These are phyloP conservation scores for Erpobdella octoculata DNA, from an alignment of 2,888 invertebrate species.

Conservation along the genomic window DNA sequence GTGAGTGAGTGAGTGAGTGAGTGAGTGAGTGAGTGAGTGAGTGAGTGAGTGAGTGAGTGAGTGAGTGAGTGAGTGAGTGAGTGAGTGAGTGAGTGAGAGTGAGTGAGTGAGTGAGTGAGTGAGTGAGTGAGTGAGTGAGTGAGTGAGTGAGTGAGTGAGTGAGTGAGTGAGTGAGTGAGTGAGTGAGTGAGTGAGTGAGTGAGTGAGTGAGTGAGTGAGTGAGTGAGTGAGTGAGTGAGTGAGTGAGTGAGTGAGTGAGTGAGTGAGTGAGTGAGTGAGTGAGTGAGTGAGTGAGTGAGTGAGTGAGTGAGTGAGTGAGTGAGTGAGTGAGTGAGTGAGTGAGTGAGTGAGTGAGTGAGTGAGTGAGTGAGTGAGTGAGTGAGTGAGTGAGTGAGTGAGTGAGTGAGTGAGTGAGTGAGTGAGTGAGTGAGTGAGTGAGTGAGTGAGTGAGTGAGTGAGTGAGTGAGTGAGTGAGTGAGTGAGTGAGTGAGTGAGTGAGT, in stretches of 20 bases:
- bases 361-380: conserved; percentile 26
- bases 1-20: neutral
- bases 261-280: conserved; percentile 31
- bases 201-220: no score
- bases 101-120: no score
- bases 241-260: conserved; percentile 34
- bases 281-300: conserved; percentile 30
- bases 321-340: conserved; percentile 13
- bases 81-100: no score
- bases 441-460: conserved; percentile 29
- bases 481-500: conserved; percentile 30
- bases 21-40: no score
- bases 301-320: conserved; percentile 25
- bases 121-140: no score
- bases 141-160: no score
- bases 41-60: no score
- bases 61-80: no score
- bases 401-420: conserved; percentile 22
- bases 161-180: no score
- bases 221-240: conserved; percentile 26
- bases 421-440: conserved; percentile 2
- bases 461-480: conserved; percentile 31
- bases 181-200: no score
- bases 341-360: conserved; percentile 15
- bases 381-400: conserved; percentile 14